Evolutionary conservation across 1,140 invertebrate species (phyloP).

Genomic region (Steinernema khuongi): DNA sequence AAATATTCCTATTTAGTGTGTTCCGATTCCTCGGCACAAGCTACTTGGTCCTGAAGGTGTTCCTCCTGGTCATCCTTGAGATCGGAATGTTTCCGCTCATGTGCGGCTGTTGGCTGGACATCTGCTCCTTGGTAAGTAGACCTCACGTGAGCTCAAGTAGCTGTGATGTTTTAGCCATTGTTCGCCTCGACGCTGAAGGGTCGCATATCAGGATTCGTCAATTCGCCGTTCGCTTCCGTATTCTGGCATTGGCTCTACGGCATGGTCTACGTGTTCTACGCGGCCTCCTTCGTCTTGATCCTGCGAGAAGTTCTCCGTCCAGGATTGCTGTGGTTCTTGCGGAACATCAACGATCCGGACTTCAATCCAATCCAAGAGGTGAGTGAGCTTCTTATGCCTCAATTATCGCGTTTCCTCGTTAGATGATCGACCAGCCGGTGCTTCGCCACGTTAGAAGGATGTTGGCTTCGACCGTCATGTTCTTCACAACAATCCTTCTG

Average conservation of each 20-base stretch:
- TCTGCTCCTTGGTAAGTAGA: constrained; percentile 74
- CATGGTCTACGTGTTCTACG: constrained; percentile 89
- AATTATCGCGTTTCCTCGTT: constrained; percentile 53
- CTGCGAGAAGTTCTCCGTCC: constrained; percentile 82
- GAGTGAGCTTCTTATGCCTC: not conserved
- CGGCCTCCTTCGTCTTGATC: constrained; percentile 89
- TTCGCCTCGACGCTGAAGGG: constrained; percentile 60
- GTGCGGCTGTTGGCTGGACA: constrained; percentile 98
- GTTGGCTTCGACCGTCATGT: constrained; percentile 83
- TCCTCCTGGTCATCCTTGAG: constrained; percentile 82
- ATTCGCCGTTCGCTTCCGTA: constrained; percentile 85
- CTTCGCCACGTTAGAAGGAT: constrained; percentile 80
- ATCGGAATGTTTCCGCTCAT: constrained; percentile 91
- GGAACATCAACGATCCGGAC: constrained; percentile 96
- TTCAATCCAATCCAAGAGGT: constrained; percentile 76
- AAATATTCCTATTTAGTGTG: constrained; percentile 60
- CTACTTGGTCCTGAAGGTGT: constrained; percentile 92
- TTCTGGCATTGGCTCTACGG: constrained; percentile 72
- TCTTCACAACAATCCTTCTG: constrained; percentile 86
- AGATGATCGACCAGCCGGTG: constrained; percentile 96
- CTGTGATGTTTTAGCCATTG: constrained; percentile 28
- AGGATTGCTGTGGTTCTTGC: constrained; percentile 66
- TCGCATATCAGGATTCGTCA: constrained; percentile 77
- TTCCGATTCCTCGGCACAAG: constrained; percentile 82
- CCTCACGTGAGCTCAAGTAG: constrained; percentile 1